phyloP scores from a whole-genome alignment of 2,888 invertebrate species.

The Nemotelus nigrinus region DNA sequence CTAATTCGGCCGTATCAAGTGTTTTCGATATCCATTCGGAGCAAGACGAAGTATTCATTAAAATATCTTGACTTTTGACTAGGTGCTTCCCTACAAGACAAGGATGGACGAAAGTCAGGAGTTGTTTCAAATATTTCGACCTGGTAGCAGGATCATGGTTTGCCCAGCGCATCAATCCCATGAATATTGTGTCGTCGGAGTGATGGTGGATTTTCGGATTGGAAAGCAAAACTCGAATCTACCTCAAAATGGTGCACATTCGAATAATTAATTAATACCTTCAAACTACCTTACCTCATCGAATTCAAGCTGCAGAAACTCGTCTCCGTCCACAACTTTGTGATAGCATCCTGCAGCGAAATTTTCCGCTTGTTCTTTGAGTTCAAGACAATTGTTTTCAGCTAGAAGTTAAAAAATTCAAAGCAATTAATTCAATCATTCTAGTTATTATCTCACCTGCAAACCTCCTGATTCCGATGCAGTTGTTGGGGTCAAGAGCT shows the following conservation, averaged over 20 bases:
- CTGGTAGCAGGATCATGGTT: conserved; percentile 53
- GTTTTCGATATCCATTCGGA: conserved; percentile 55
- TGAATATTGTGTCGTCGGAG: conserved; percentile 55
- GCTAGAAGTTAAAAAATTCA: conserved; percentile 49
- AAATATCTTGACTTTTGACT: conserved; percentile 52
- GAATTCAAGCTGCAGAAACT: conserved; percentile 55
- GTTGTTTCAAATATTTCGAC: conserved; percentile 50
- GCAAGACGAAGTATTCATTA: conserved; percentile 52
- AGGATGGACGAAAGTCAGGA: conserved; percentile 56
- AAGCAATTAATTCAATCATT: neutral
- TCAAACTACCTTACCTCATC: conserved; percentile 54
- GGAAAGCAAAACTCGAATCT: conserved; percentile 50
- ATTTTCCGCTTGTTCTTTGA: conserved; percentile 54
- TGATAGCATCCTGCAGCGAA: conserved; percentile 56
- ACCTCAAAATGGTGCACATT: conserved; percentile 31
- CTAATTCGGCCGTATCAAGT: conserved; percentile 28
- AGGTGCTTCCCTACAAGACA: conserved; percentile 55
- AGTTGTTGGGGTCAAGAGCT: conserved; percentile 54
- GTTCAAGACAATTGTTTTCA: conserved; percentile 54
- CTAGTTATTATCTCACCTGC: conserved; percentile 50
- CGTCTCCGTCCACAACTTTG: conserved; percentile 55
- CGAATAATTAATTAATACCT: neutral
- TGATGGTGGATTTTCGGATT: conserved; percentile 56
- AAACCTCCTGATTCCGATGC: conserved; percentile 55
- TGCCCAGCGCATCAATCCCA: conserved; percentile 56